phyloP scores from a whole-genome alignment of 2,797 vertebrate species.

The Gouania willdenowi region DNA sequence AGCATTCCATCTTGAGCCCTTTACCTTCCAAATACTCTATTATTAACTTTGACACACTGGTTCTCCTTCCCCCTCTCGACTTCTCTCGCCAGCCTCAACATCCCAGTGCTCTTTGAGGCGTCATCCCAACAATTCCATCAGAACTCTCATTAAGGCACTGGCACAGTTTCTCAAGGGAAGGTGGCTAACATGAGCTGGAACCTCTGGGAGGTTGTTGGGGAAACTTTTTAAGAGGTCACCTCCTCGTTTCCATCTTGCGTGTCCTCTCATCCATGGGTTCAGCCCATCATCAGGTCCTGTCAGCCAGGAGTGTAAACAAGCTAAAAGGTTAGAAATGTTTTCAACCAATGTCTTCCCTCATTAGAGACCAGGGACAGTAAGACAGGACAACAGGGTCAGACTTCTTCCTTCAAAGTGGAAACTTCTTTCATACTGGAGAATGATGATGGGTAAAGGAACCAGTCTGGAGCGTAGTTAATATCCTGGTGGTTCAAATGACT shows the following conservation, averaged over 20 bases:
- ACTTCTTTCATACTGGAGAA: too few relatives aligned
- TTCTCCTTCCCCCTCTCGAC: conserved; percentile 8
- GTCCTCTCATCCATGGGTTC: conserved; percentile 41
- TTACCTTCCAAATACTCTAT: conserved; percentile 27
- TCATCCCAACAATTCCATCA: conserved; percentile 69
- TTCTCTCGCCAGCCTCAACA: conserved; percentile 51
- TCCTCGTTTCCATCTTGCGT: conserved; percentile 17
- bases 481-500: too few relatives aligned
- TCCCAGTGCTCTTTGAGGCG: conserved; percentile 62
- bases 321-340: conserved; percentile 70
- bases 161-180: conserved; percentile 49
- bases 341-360: conserved; percentile 61
- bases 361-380: conserved; percentile 55
- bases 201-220: conserved; percentile 42
- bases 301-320: conserved; percentile 74
- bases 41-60: conserved; percentile 35
- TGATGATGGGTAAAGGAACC: too few relatives aligned
- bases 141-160: conserved; percentile 74
- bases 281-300: conserved; percentile 56
- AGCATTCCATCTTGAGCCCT: conserved; percentile 21
- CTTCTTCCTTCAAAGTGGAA: not conserved
- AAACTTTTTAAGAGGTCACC: conserved; percentile 79
- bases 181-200: conserved; percentile 11
- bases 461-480: too few relatives aligned
- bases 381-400: conserved; percentile 25